phyloP scores from a whole-genome alignment of 2,888 invertebrate genomes.

The Apoda limacodes region DNA sequence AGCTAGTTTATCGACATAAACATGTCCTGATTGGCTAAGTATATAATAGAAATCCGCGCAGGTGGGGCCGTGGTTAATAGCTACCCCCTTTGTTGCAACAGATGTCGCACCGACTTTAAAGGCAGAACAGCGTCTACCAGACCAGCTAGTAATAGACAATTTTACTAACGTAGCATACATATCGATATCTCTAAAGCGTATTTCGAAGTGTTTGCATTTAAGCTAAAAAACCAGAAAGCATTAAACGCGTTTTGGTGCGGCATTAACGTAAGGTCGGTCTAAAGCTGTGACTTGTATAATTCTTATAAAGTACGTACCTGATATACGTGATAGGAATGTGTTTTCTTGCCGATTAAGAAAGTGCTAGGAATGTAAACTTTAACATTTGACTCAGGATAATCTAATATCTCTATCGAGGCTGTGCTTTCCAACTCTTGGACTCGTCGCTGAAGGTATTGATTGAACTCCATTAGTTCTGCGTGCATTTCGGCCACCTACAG shows the following conservation, averaged over 20 bases:
- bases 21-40: too few relatives aligned
- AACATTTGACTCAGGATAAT: constrained; percentile 68
- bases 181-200: background rate
- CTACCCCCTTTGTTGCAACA: too few relatives aligned
- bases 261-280: too few relatives aligned
- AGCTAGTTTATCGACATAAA: too few relatives aligned
- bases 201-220: constrained; percentile 3
- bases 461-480: constrained; percentile 93
- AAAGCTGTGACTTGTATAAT: too few relatives aligned
- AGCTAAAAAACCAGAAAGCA: background rate
- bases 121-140: too few relatives aligned
- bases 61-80: too few relatives aligned
- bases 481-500: constrained; percentile 97
- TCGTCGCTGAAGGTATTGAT: constrained; percentile 81
- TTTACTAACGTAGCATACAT: background rate
- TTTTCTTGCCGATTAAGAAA: constrained; percentile 74
- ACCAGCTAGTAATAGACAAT: too few relatives aligned
- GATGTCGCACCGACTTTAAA: too few relatives aligned
- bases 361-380: constrained; percentile 91
- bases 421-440: constrained; percentile 65
- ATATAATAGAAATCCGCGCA: too few relatives aligned
- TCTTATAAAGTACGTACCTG: constrained; percentile 81
- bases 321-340: constrained; percentile 89
- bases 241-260: background rate
- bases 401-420: constrained; percentile 44